A percentile compares a stretch with the other conserved stretches of the same genome.
These are phyloP conservation scores for Oegoconia quadripuncta DNA, from an alignment of 2,888 invertebrate genomes.

Conservation along the genomic window DNA sequence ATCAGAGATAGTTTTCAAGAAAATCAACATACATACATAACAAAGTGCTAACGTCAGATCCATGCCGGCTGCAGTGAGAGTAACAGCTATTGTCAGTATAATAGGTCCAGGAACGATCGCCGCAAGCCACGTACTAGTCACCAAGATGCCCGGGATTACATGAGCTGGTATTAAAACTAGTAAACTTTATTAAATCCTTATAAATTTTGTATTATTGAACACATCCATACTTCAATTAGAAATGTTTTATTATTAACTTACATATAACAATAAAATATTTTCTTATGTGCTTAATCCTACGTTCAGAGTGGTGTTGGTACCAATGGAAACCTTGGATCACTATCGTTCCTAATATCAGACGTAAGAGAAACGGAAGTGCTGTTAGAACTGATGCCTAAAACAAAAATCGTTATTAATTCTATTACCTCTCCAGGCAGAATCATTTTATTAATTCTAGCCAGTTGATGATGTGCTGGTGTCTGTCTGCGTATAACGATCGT, in stretches of 20 bases:
- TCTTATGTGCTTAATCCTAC: slow-evolving; percentile 47
- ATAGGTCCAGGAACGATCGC: slow-evolving; percentile 54
- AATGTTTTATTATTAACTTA: slow-evolving; percentile 48
- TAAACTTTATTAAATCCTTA: too few species aligned
- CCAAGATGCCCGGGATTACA: slow-evolving; percentile 66
- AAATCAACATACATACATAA: slow-evolving; percentile 45
- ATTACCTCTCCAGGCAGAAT: not conserved
- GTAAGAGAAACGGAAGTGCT: slow-evolving; percentile 61
- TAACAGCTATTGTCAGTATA: slow-evolving; percentile 55
- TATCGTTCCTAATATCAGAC: slow-evolving; percentile 59
- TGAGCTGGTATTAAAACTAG: slow-evolving; percentile 54
- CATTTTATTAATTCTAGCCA: too few species aligned
- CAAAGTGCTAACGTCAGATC: slow-evolving; percentile 81
- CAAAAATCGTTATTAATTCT: slow-evolving; percentile 16
- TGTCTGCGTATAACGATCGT: too few species aligned
- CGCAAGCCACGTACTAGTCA: slow-evolving; percentile 51
- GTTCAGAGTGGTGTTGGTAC: slow-evolving; percentile 47
- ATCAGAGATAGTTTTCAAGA: not conserved
- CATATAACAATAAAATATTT: slow-evolving; percentile 70
- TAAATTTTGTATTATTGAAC: too few species aligned
- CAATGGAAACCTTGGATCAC: slow-evolving; percentile 59
- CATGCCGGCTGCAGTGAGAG: slow-evolving; percentile 80
- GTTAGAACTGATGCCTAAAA: slow-evolving; percentile 60
- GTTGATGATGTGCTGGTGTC: too few species aligned
- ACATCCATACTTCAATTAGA: too few species aligned